These are phyloP conservation scores for Nyctibius grandis DNA, from an alignment of 2,797 vertebrate species.

Conservation along the genomic window DNA sequence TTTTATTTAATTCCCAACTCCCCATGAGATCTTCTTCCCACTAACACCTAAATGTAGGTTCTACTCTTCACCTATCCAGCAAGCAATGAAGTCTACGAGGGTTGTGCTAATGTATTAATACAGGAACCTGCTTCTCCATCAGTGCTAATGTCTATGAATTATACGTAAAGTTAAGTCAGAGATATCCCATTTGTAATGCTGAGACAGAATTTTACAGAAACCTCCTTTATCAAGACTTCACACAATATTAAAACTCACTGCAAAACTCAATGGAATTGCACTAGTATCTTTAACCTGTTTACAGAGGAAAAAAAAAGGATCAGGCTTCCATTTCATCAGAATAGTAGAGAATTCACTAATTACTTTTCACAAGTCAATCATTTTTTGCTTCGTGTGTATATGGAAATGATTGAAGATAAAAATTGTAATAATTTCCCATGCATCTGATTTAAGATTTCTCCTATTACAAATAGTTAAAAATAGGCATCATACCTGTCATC, in stretches of 20 bases:
- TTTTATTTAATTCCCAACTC: background rate
- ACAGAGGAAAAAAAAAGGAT: background rate
- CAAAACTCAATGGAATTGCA: background rate
- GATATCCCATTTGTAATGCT: background rate
- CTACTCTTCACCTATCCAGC: background rate
- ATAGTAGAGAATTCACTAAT: background rate
- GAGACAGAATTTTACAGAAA: background rate
- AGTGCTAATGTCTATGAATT: background rate
- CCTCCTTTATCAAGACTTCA: background rate
- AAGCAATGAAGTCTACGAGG: background rate
- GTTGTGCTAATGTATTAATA: background rate
- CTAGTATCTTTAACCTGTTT: background rate
- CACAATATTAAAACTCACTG: background rate
- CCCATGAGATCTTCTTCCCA: background rate
- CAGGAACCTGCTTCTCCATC: background rate
- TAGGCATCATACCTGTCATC: background rate
- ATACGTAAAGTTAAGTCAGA: background rate
- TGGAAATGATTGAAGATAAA: background rate
- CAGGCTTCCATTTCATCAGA: slow-evolving; percentile 16
- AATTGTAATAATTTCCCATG: background rate
- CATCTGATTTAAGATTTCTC: background rate
- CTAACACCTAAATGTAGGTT: background rate
- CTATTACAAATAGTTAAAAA: background rate
- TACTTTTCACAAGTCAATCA: background rate
- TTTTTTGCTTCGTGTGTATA: background rate